Conservation (phyloP, 2,113 vertebrate genomes). For the Donacobius atricapilla region DNA sequence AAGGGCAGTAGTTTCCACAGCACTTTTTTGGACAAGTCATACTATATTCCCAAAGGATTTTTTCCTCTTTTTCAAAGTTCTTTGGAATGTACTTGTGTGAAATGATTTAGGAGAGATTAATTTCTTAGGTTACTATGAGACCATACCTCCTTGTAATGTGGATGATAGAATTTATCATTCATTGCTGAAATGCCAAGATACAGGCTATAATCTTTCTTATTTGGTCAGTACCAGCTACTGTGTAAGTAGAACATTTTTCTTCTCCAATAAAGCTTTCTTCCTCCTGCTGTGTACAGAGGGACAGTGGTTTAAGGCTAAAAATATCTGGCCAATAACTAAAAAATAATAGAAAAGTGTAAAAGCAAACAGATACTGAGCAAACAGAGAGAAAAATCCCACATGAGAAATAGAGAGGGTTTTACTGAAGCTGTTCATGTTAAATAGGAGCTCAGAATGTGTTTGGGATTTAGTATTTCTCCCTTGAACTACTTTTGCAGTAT, state of each 20-base stretch:
- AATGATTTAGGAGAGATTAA: background rate
- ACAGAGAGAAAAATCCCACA: background rate
- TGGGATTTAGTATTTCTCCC: conserved; percentile 12
- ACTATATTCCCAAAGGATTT: background rate
- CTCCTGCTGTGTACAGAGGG: background rate
- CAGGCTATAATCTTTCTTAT: background rate
- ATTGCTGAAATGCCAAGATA: background rate
- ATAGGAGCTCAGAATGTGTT: background rate
- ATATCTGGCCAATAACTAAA: background rate
- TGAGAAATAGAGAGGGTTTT: background rate
- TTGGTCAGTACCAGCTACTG: background rate
- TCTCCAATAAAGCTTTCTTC: background rate
- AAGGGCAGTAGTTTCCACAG: background rate
- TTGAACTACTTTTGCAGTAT: conserved; percentile 37
- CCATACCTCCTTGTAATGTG: background rate
- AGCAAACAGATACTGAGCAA: background rate
- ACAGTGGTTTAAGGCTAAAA: background rate
- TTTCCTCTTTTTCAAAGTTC: background rate
- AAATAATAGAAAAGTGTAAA: background rate
- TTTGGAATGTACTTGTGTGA: background rate
- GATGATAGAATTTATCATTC: background rate
- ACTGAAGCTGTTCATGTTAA: background rate
- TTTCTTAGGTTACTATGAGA: background rate
- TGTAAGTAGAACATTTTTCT: background rate
- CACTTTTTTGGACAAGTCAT: background rate